These are phyloP conservation scores for Eristalinus sepulchralis DNA, from an alignment of 2,888 invertebrate species.

Conservation along the genomic window DNA sequence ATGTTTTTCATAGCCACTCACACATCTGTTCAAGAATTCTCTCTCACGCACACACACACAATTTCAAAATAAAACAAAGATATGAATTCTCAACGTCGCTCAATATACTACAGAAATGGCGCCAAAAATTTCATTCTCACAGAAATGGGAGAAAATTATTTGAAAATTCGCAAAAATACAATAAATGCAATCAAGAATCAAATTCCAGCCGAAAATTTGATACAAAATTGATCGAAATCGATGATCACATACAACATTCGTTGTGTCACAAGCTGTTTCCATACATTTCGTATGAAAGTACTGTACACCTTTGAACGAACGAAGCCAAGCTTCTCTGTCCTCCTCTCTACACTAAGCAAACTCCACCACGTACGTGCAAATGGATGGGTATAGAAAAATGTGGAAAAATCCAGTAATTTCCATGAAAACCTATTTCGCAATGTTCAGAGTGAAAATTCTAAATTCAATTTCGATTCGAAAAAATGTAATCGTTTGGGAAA, in stretches of 20 bases:
- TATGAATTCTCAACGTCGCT: no score
- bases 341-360: constrained; percentile 48
- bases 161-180: no score
- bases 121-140: no score
- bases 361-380: constrained; percentile 9
- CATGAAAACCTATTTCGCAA: constrained; percentile 36
- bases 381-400: constrained; percentile 32
- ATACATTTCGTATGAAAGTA: constrained; percentile 34
- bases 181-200: no score
- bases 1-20: no score
- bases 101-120: no score
- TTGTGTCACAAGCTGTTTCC: not conserved
- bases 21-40: no score
- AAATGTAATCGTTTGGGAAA: not conserved
- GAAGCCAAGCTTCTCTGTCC: constrained; percentile 66
- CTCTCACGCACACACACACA: no score
- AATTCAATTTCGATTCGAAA: constrained; percentile 42
- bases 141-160: no score
- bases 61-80: no score
- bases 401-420: constrained; percentile 55
- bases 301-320: constrained; percentile 19
- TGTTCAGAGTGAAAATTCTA: constrained; percentile 32
- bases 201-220: not conserved
- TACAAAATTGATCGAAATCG: not conserved
- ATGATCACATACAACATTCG: constrained; percentile 18